Evolutionary conservation across 2,888 invertebrate species (phyloP), one percentile per base, ranked within the genome.

Genomic region (Amblyjoppa proteus): DNA sequence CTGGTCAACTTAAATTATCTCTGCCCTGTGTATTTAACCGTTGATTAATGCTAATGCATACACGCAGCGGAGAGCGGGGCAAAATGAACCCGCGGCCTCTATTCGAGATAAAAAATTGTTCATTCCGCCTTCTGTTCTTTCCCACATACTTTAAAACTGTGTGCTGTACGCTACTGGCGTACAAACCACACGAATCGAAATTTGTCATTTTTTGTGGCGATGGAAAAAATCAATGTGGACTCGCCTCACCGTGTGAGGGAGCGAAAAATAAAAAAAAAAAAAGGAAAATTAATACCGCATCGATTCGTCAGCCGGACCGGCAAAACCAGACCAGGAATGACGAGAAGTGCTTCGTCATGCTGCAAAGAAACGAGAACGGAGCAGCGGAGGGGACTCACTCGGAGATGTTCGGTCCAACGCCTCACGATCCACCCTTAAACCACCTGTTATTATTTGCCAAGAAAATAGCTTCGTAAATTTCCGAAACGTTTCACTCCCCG

Each of bases 371-470:
- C 25, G 25, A 64, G 51, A 51, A 28, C 13, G 2, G 53, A 20
- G 38, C 34, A 53, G 38, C 34, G 20, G n/a, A 7, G 76, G 61
- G 45, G 2, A 61, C 16, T 41, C 28, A 11, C 28, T 28, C 11
- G 16, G 61, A 45, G 28, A 13, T 20, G 31, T 45, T 49, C 13
- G 20, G 51, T 5, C n/a, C 51, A 66, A 34, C 1, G 25, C 20
- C 31, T 64, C 64, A 51, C 66, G 38, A 34, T 34, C 34, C 11
- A 34, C 49, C 16, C 66, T 49, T 34, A 11, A 76, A 76, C 76
- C 66, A 64, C 66, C 51, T 66, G 76, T 76, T 76, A 76, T 76
- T 76, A 51, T 76, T 66, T 76, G 51, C 66, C 66, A 34, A 51
- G 76, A 51, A 76, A 66, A 51, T 34, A 76, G 34, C 31, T 20